phyloP scores from a whole-genome alignment of 2,797 vertebrate genomes.

The Lacerta viridis region DNA sequence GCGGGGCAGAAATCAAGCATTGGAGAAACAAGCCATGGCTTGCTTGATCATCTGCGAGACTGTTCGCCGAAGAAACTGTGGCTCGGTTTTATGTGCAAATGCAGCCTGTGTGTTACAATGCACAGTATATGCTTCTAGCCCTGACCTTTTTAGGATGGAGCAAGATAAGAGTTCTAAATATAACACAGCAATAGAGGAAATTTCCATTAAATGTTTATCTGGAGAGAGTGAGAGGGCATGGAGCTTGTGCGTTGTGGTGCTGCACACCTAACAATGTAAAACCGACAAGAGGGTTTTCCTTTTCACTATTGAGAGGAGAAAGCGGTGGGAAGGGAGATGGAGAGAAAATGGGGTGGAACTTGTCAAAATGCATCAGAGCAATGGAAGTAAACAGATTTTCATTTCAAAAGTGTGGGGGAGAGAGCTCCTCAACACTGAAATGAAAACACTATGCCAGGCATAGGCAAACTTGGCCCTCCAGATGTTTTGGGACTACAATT shows the following conservation, averaged over 20 bases:
- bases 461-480: too few relatives aligned
- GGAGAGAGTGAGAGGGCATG: background rate
- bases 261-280: background rate
- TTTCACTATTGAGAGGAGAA: background rate
- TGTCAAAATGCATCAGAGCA: background rate
- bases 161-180: background rate
- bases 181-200: background rate
- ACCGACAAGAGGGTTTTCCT: background rate
- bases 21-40: too few relatives aligned
- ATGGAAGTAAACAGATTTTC: background rate
- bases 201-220: background rate
- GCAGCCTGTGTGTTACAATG: background rate
- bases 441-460: background rate
- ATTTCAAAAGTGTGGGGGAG: background rate
- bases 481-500: too few relatives aligned
- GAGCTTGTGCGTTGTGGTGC: background rate
- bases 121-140: background rate
- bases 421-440: background rate
- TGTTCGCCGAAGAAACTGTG: too few relatives aligned
- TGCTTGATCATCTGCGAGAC: too few relatives aligned
- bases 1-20: too few relatives aligned
- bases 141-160: background rate
- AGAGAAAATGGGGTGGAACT: background rate
- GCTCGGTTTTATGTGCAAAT: too few relatives aligned
- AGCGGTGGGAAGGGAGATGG: background rate